Evolutionary conservation across 2,888 invertebrate species (phyloP), one percentile per base, ranked within the genome.

Genomic region (Drosophila quinaria): DNA sequence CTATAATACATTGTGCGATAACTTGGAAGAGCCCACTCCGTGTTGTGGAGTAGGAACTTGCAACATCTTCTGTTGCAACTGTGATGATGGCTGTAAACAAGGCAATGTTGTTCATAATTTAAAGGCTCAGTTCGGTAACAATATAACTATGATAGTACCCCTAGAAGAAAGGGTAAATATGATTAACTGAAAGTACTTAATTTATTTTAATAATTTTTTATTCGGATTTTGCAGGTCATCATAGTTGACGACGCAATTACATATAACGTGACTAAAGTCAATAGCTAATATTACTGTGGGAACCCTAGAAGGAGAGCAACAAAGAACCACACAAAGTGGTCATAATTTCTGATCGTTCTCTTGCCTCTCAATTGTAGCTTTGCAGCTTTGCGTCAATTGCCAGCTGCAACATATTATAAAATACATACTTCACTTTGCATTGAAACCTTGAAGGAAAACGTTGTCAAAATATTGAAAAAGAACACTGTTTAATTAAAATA

Each of bases 41-140:
- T 67, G 42, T 1, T 42, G 42, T 6, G 42, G 42, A 13, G 19
- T 22, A 2, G 11, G 13, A 11, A 22, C 6, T 6, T 42, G 42
- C 42, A 42, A 42, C 19, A 42, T 42, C 1, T 42, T 42, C 6
- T 42, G 42, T 10, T 63, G 63, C 33, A 41, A 63, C 13, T 63
- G 63, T 17, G 41, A 50, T 1, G 1, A 1, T 1, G 63, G 56
- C 1, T 63, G 63, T n/a, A 13, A 13, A 1, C 0, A 3, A 8
- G 13, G 39, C 5, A 17, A 39, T 10, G 11, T 19, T 22, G 19
- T n/a, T 1, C 4, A 35, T 0, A 19, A 50, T 0, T 35, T 50
- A 19, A 1, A 19, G 4, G 9, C 22, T 0, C 13, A 0, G 22
- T 50, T 19, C n/a, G 33, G 50, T 1, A 4, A 4, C 19, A n/a